phyloP scores from a whole-genome alignment of 2,113 vertebrate genomes.

The Polyodon spathula region DNA sequence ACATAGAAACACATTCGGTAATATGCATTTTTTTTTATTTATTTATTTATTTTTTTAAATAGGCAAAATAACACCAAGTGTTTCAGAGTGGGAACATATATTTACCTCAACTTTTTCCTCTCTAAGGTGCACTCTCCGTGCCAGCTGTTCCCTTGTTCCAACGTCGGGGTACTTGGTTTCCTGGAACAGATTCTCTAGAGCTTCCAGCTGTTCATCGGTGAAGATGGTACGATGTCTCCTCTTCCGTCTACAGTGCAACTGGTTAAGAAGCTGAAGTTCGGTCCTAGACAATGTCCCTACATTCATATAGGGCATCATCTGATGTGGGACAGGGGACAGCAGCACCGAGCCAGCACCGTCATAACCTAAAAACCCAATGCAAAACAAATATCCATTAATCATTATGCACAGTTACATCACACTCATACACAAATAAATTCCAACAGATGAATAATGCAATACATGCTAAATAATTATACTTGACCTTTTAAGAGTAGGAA shows the following conservation, averaged over 20 bases:
- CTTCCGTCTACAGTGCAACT: constrained; percentile 91
- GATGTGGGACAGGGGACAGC: constrained; percentile 84
- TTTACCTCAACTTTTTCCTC: constrained; percentile 97
- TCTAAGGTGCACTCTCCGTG: constrained; percentile 88
- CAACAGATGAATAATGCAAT: not conserved
- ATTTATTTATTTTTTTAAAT: no score
- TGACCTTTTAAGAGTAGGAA: no score
- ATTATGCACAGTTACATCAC: not conserved
- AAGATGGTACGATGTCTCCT: constrained; percentile 91
- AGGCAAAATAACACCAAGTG: not conserved
- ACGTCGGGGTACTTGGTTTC: constrained; percentile 98
- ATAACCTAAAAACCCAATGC: constrained; percentile 57
- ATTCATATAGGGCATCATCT: constrained; percentile 95
- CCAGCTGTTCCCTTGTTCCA: constrained; percentile 89
- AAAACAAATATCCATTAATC: not conserved
- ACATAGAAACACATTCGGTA: no score
- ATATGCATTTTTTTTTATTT: no score
- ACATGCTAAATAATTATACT: no score
- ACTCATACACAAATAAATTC: not conserved
- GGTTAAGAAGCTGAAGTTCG: constrained; percentile 89
- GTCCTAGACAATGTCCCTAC: constrained; percentile 87
- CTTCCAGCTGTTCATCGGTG: constrained; percentile 94
- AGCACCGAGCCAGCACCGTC: constrained; percentile 81
- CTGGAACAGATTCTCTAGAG: constrained; percentile 90
- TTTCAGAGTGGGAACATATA: not conserved